A percentile compares a stretch with the other conserved stretches of the same genome.
Evolutionary conservation across 2,113 vertebrate genomes (phyloP).

Genomic region (Prunella fulvescens): DNA sequence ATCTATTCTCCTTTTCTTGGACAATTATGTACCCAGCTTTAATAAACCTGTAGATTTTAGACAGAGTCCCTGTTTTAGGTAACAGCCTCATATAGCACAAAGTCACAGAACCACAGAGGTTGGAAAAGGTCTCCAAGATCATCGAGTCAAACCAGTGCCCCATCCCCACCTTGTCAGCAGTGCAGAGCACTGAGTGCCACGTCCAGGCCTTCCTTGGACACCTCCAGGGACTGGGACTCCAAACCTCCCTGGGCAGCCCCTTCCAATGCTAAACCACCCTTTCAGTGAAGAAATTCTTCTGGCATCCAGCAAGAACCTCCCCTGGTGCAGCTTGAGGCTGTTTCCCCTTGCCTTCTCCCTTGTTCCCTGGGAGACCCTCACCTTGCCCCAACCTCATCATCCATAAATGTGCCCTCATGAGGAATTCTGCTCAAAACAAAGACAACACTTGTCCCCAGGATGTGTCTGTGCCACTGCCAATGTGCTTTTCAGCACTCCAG

Average conservation of each 20-base stretch:
- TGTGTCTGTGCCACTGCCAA: neutral
- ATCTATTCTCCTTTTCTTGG: neutral
- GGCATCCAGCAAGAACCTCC: neutral
- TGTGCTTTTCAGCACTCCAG: neutral
- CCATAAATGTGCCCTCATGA: neutral
- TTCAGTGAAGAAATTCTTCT: neutral
- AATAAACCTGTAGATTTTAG: neutral
- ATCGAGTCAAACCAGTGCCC: rapidly evolving
- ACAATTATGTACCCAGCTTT: neutral
- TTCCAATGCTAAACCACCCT: neutral
- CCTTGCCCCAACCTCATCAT: neutral
- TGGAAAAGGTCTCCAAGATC: neutral
- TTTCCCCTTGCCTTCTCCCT: neutral
- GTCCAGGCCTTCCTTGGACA: neutral
- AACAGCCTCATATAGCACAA: neutral
- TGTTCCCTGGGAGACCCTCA: neutral
- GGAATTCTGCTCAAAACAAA: neutral
- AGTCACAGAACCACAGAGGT: neutral
- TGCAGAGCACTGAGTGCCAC: neutral
- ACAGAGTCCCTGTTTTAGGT: neutral
- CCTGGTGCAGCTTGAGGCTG: neutral
- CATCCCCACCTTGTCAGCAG: neutral
- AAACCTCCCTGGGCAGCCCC: neutral
- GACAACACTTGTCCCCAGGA: neutral
- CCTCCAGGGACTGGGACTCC: neutral